Evolutionary conservation across 1,140 invertebrate genomes (phyloP), one percentile per base, ranked within the genome.

Genomic region (Zaprionus camerounensis): DNA sequence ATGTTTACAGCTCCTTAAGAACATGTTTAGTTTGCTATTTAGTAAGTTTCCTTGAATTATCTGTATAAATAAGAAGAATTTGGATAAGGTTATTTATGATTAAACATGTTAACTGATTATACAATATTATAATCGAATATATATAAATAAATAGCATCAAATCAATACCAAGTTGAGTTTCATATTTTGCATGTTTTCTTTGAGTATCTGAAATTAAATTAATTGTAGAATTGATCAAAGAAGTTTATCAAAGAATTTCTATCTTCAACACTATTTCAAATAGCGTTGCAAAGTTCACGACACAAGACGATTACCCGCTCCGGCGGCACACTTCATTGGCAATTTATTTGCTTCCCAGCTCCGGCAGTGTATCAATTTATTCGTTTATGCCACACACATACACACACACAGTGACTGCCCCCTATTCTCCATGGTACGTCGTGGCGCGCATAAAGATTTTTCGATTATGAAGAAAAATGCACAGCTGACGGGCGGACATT

Each of bases 401-500:
- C 9, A 38, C 36, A 13, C 36, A 38, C 36, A 38, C 3, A 38
- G 34, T 3, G 3, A 38, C 1, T 13, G 36, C 36, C 13, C 36
- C 15, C 41, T n/a, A 46, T 46, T n/a, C 41, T 17, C 41, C n/a
- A 9, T 46, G 41, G 20, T 24, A 24, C 46, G 12, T 26, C 28
- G 24, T 56, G 51, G 31, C 59, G 67, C 63, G 44, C 59, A 80
- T 75, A 76, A 82, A 80, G 81, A 74, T 84, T 83, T 81, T 84
- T 84, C 81, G 81, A 83, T 83, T 83, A 83, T 83, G 77, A 83
- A 84, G 81, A 81, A 84, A 83, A 83, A 84, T 81, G 65, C 77
- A 66, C 64, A 84, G 82, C 69, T 83, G 81, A 84, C 82, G 69
- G 81, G 9, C 57, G 71, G 71, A 81, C 81, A 83, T 83, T 83